phyloP scores from a whole-genome alignment of 2,113 vertebrate species.

The Ictalurus punctatus region DNA sequence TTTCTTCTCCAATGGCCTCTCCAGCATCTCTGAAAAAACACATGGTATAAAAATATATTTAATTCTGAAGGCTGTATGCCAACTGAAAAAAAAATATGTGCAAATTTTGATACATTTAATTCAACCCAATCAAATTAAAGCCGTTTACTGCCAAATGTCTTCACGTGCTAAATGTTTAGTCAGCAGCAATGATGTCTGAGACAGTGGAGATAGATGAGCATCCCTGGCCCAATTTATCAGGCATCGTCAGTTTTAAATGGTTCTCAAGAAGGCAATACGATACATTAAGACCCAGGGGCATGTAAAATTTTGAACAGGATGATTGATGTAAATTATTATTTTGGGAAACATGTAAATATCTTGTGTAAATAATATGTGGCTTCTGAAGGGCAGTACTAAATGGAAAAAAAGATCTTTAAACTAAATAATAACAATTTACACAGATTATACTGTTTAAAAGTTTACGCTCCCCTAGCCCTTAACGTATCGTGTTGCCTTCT shows the following conservation, averaged over 20 bases:
- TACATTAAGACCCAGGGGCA: too few relatives aligned
- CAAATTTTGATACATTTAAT: neutral
- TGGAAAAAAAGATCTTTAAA: too few relatives aligned
- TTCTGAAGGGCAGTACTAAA: too few relatives aligned
- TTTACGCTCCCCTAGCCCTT: too few relatives aligned
- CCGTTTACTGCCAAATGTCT: neutral
- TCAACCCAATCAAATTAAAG: neutral
- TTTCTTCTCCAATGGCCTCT: conserved; percentile 79
- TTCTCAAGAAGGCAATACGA: neutral
- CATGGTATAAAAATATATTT: neutral
- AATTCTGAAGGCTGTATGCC: neutral
- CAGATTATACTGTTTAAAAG: too few relatives aligned
- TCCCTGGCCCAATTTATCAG: neutral
- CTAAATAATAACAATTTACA: too few relatives aligned
- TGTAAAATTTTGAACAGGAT: too few relatives aligned
- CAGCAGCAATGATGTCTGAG: neutral
- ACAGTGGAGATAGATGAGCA: neutral
- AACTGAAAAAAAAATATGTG: neutral
- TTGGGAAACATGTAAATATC: too few relatives aligned
- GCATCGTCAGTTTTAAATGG: too few relatives aligned
- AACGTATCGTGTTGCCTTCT: too few relatives aligned
- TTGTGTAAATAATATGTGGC: too few relatives aligned
- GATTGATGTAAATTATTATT: too few relatives aligned
- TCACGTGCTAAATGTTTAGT: neutral
- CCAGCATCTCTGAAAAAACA: conserved; percentile 70